Base-by-base conservation (phyloP, 2,113 vertebrate genomes). In the Mugil cephalus region DNA sequence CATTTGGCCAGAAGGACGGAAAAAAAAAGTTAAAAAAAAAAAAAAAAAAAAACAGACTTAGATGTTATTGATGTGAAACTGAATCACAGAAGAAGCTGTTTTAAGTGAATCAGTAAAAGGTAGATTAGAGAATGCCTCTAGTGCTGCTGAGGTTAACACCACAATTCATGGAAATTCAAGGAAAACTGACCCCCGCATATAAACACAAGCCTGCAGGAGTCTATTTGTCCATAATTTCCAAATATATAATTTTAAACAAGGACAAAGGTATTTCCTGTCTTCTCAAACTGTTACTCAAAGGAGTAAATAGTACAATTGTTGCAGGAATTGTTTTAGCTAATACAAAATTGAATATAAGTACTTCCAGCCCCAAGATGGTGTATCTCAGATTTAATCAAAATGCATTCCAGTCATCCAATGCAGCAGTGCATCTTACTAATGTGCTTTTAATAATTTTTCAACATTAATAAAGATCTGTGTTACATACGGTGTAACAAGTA, bases 1-100 rank as follows among this genome's bases (percentile, higher is more conserved):
- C 83, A 84, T 88, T 89, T 90, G 85, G 86, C 69, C 61, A 59
- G 72, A 80, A 66, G 73, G 59, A 62, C 45, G 78, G 65, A 59
- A 89, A 84, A 19, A 30, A 30, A 30, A 30, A n/a, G n/a, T n/a
- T n/a, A n/a, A n/a, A 30, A 30, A 5, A 5, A 30, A 2, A 3
- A 30, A 30, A 30, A 30, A 30, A 60, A 79, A 45, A 63, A 52
- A 47, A 72, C 24, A 15, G n/a, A 21, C 43, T 36, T 24, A 63
- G 59, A 73, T 69, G 55, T 69, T 79, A 59, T 30, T 30, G 24
- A 30, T 46, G 55, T 76, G 69, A 54, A 62, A 12, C 18, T 46
- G 45, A 51, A 69, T 60, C 61, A 78, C 60, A 42, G 51, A 71
- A 12, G 34, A 69, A 68, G 43, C 55, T 68, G 56, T 76, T 83